Evolutionary conservation across 2,888 invertebrate species (phyloP).

Genomic region (Apantesis nais): DNA sequence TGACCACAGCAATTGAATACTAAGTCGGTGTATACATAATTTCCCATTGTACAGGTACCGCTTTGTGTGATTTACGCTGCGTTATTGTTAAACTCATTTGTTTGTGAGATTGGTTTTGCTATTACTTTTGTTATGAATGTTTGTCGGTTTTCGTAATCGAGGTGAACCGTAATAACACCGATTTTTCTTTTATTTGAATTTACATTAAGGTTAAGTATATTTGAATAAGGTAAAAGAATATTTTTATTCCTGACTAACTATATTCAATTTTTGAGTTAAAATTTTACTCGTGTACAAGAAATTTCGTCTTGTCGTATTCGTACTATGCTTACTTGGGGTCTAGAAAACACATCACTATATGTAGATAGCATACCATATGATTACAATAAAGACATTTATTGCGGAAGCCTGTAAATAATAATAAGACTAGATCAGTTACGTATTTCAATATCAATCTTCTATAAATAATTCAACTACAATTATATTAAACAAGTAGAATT

Average conservation of each 20-base stretch:
- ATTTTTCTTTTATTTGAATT: not conserved
- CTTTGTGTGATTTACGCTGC: conserved; percentile 9
- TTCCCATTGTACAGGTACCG: conserved; percentile 17
- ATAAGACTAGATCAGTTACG: not conserved
- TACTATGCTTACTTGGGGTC: too few species aligned
- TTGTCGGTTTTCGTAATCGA: conserved; percentile 4
- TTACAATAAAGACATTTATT: not conserved
- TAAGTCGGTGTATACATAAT: conserved; percentile 40
- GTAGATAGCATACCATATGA: too few species aligned
- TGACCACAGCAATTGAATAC: conserved; percentile 53
- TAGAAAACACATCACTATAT: not conserved
- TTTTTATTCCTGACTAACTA: not conserved
- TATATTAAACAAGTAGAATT: not conserved
- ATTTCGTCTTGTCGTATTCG: not conserved
- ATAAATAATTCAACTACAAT: not conserved
- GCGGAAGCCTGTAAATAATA: not conserved
- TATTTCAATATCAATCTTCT: not conserved
- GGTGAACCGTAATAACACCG: not conserved
- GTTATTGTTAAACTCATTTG: conserved; percentile 12
- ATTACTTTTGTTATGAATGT: conserved; percentile 4
- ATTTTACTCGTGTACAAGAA: not conserved
- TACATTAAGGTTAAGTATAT: not conserved
- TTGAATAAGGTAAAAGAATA: not conserved
- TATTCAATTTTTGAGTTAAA: not conserved
- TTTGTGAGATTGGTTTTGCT: conserved; percentile 10